These are phyloP conservation scores for Temnopleurus reevesii DNA, from an alignment of 53 echinoderm and acorn worm genomes.

Conservation along the genomic window DNA sequence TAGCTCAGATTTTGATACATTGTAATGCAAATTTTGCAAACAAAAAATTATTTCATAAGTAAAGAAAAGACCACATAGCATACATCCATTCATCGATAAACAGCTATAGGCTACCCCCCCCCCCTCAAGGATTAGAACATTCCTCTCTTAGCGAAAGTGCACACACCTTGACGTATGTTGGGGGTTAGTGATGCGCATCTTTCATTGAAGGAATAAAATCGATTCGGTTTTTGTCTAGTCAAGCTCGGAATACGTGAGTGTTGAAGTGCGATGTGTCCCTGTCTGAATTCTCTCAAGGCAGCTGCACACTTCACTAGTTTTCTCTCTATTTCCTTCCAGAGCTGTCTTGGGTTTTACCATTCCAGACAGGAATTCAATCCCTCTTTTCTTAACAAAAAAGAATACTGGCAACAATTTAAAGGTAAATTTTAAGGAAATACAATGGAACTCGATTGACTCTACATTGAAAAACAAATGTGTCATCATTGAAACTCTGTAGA, in stretches of 20 bases:
- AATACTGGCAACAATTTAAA: no score
- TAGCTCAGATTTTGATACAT: no score
- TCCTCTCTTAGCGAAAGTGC: constrained; percentile 16
- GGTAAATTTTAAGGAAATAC: no score
- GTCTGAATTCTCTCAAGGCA: constrained; percentile 15
- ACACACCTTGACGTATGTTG: constrained; percentile 20
- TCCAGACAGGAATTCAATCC: no score
- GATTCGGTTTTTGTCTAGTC: constrained; percentile 49
- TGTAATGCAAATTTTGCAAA: no score
- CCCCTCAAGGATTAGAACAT: neutral
- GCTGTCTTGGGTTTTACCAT: no score
- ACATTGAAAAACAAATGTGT: no score
- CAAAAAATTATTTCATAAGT: no score
- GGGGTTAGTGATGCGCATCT: neutral
- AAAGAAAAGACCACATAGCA: no score
- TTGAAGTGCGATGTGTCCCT: neutral
- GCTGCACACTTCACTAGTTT: neutral
- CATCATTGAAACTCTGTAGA: no score
- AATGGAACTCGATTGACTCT: no score
- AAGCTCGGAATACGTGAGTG: neutral
- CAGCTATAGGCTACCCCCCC: neutral
- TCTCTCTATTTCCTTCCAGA: neutral
- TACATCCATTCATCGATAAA: neutral
- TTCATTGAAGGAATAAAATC: constrained; percentile 39
- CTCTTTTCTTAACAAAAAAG: no score